Evolutionary conservation across 1,140 invertebrate species (phyloP).

Genomic region (Brachionus angularis): DNA sequence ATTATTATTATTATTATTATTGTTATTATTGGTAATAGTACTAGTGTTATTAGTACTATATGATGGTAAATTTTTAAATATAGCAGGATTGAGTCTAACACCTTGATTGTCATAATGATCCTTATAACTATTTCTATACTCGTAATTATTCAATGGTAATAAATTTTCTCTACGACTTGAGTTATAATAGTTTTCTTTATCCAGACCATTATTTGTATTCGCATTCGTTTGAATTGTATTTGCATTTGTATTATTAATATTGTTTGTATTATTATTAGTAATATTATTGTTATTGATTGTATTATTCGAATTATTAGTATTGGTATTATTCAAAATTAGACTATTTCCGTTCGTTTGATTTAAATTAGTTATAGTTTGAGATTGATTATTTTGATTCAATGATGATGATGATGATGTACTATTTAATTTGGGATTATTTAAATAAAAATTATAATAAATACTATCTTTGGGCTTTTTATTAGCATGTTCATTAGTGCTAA

Average conservation of each 20-base stretch:
- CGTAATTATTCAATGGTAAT: conserved; percentile 32
- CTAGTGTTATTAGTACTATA: conserved; percentile 15
- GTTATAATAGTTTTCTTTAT: conserved; percentile 43
- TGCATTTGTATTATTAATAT: neutral
- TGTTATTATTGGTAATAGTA: neutral
- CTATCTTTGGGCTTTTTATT: conserved; percentile 34
- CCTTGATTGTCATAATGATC: conserved; percentile 41
- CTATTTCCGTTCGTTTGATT: too few species aligned
- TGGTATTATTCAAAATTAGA: neutral
- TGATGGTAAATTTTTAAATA: conserved; percentile 26
- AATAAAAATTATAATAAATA: conserved; percentile 34
- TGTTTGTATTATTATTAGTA: too few species aligned
- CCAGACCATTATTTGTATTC: neutral
- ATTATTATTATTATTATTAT: neutral
- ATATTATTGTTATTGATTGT: too few species aligned
- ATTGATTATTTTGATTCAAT: too few species aligned
- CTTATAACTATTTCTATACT: conserved; percentile 42
- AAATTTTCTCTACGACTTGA: conserved; percentile 36
- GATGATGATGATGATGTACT: neutral
- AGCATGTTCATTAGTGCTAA: conserved; percentile 27
- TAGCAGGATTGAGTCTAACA: conserved; percentile 38
- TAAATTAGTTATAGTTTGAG: too few species aligned
- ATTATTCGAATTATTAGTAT: neutral
- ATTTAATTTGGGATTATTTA: conserved; percentile 11
- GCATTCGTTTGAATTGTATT: neutral